phyloP scores from a whole-genome alignment of 2,888 invertebrate species.

The Hemithea aestivaria region DNA sequence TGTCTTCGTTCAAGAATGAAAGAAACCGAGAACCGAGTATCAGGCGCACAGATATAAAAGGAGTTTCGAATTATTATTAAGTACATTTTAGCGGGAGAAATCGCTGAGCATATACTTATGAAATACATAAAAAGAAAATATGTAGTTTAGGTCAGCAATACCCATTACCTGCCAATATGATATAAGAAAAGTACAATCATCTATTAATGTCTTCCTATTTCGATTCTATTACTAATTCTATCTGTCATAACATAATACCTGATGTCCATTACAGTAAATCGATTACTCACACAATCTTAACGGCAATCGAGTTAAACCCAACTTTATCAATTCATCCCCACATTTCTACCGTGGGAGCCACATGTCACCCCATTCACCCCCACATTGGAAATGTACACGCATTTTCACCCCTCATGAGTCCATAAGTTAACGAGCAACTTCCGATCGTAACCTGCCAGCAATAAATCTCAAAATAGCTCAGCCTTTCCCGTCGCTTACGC shows the following conservation, averaged over 20 bases:
- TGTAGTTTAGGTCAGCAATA: too few relatives aligned
- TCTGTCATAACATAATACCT: conserved; percentile 9
- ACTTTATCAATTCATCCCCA: conserved; percentile 48
- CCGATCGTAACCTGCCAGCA: conserved; percentile 27
- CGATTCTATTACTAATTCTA: too few relatives aligned
- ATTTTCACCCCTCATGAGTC: conserved; percentile 38
- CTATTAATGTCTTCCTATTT: too few relatives aligned
- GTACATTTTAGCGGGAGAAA: too few relatives aligned
- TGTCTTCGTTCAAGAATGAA: too few relatives aligned
- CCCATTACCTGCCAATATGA: too few relatives aligned
- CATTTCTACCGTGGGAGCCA: conserved; percentile 31
- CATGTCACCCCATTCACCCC: conserved; percentile 31
- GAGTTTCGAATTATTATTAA: too few relatives aligned
- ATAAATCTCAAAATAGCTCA: conserved; percentile 34
- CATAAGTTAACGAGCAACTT: conserved; percentile 40
- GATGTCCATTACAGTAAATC: conserved; percentile 20
- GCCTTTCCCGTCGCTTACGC: conserved; percentile 29
- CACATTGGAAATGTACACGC: conserved; percentile 44
- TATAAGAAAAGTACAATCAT: too few relatives aligned
- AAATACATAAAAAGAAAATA: too few relatives aligned
- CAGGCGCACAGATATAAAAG: too few relatives aligned
- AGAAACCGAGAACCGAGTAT: too few relatives aligned
- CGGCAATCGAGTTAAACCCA: conserved; percentile 29
- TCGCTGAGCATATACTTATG: too few relatives aligned
- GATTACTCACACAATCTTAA: conserved; percentile 23